Base-by-base conservation (phyloP, 2,797 vertebrate genomes). In the Lithobates sylvaticus region DNA sequence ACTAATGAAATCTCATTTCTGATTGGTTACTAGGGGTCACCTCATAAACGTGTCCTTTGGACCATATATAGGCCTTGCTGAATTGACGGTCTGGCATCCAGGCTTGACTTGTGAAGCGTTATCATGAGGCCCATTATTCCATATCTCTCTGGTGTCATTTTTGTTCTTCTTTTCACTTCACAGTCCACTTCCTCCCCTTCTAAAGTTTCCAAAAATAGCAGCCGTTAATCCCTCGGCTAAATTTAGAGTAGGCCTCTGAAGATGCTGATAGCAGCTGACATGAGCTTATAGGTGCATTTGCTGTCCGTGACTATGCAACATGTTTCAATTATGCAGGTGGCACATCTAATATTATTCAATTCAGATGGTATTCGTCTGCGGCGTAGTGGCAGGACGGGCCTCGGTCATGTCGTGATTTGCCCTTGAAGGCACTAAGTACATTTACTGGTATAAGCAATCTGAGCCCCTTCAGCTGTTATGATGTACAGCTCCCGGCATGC, bases 191-290 rank as follows among this genome's bases (percentile, higher is more conserved):
- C 47, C 58, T 27, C 10, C 5, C 8, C 32, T 36, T 34, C 32
- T 23, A 21, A 34, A 58, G 27, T 27, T 1, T 69, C n/a, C 32
- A 42, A 69, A 84, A 68, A 84, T 84, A 84, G 82, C 61, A 32
- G 2, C 16, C 6, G n/a, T 10, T 76, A 76, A 84, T 71, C 82
- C 47, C 3, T 18, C 1, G 23, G 34, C 65, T 77, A 65, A 65
- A 65, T 65, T 71, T 70, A 76, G 72, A 47, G 18, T 8, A 26
- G 72, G 23, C 18, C 23, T 64, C 34, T 23, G 71, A 16, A 32
- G 74, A 47, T 64, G 18, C 34, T 1, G 32, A 68, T 10, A 34
- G 7, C 73, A 47, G 61, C 81, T 83, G 81, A 64, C 58, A 47
- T 12, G 39, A 54, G 26, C 26, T 79, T 78, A 78, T 26, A 65